phyloP scores from a whole-genome alignment of 2,797 vertebrate species.

The Microhierax caerulescens region DNA sequence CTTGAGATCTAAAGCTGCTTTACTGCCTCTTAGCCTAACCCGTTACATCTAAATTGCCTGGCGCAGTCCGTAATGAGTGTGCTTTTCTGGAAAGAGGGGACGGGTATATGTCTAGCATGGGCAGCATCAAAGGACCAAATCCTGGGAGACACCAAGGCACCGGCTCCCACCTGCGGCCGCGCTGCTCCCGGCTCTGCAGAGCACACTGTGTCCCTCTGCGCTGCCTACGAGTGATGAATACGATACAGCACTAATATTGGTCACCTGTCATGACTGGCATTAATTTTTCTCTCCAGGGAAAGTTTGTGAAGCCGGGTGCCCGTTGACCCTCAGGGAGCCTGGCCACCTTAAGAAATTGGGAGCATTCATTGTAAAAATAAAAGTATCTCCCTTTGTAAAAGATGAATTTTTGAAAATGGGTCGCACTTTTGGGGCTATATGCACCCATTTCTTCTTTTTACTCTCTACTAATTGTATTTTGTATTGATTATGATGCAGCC shows the following conservation, averaged over 20 bases:
- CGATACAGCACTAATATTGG: fast-evolving
- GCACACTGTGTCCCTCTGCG: fast-evolving
- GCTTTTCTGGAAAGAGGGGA: fast-evolving
- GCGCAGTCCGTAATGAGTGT: fast-evolving
- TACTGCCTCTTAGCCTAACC: neutral
- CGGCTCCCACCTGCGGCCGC: fast-evolving
- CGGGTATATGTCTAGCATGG: fast-evolving
- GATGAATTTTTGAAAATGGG: fast-evolving
- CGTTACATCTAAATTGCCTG: fast-evolving
- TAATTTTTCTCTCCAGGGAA: neutral
- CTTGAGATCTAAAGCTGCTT: neutral
- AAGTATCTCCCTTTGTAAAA: too few species aligned
- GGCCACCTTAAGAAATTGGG: fast-evolving
- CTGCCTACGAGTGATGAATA: fast-evolving
- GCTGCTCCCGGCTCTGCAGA: neutral
- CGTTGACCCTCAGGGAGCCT: fast-evolving
- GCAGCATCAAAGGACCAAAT: fast-evolving
- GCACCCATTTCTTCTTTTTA: neutral
- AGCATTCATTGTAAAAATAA: neutral
- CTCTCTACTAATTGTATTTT: neutral
- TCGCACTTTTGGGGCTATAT: fast-evolving
- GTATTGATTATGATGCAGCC: neutral
- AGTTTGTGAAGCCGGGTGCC: fast-evolving
- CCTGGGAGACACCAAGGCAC: neutral
- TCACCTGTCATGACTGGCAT: fast-evolving